Conservation (phyloP, 2,888 invertebrate species). For the Arenicola marina region DNA sequence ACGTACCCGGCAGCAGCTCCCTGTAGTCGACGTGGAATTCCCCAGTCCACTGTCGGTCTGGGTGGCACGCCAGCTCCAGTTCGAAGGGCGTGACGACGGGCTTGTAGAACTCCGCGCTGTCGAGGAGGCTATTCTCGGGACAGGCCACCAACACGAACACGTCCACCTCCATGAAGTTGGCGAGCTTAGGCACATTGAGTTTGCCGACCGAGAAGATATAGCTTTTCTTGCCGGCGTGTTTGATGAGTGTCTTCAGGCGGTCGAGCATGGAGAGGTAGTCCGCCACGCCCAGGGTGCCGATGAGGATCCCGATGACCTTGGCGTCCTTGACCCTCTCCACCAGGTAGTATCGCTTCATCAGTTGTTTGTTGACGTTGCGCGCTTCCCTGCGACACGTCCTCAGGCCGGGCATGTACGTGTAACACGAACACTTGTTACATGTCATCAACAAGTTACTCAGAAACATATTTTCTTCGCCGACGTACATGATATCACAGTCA, state of each 20-base stretch:
- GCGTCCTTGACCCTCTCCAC: constrained; percentile 93
- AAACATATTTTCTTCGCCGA: constrained; percentile 71
- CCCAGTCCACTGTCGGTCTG: constrained; percentile 64
- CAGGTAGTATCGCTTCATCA: constrained; percentile 80
- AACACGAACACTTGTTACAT: constrained; percentile 56
- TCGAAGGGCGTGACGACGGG: constrained; percentile 92
- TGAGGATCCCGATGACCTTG: constrained; percentile 80
- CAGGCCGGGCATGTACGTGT: constrained; percentile 56
- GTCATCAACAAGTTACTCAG: constrained; percentile 68
- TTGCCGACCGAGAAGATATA: constrained; percentile 93
- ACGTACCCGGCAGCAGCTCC: constrained; percentile 70
- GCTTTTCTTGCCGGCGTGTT: constrained; percentile 79
- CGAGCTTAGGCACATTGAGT: constrained; percentile 90
- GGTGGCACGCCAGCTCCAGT: constrained; percentile 74
- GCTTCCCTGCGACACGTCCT: constrained; percentile 36
- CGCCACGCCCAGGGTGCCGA: constrained; percentile 86
- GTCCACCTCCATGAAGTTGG: constrained; percentile 91
- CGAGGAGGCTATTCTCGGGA: constrained; percentile 81
- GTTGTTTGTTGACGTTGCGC: constrained; percentile 65
- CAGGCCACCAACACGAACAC: constrained; percentile 90
- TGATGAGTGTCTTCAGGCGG: constrained; percentile 75
- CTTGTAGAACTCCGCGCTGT: constrained; percentile 82
- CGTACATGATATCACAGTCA: constrained; percentile 69
- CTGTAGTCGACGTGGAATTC: constrained; percentile 77
- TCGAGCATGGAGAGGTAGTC: constrained; percentile 73